These are phyloP conservation scores for Chelon auratus DNA, from an alignment of 2,797 vertebrate species.

Conservation along the genomic window DNA sequence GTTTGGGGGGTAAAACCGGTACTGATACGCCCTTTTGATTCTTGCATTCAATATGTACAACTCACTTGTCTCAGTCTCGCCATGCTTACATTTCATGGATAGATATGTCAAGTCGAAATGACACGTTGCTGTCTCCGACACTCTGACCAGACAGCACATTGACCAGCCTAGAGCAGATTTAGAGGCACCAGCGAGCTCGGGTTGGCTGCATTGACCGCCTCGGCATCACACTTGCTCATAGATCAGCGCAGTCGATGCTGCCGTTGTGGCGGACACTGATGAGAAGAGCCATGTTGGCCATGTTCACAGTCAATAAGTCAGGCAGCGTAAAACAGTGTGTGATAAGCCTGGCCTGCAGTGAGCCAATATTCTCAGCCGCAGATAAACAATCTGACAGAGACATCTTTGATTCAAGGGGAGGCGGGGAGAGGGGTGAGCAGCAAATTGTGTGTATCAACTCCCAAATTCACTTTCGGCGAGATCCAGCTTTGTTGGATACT, in stretches of 20 bases:
- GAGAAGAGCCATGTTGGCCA: slow-evolving; percentile 69
- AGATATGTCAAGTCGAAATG: slow-evolving; percentile 39
- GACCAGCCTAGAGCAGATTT: slow-evolving; percentile 64
- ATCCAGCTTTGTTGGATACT: slow-evolving; percentile 22
- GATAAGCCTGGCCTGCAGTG: slow-evolving; percentile 61
- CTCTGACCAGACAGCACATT: slow-evolving; percentile 28
- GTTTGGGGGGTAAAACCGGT: slow-evolving; percentile 13
- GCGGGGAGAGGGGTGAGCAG: slow-evolving; percentile 45
- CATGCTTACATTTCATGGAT: slow-evolving; percentile 21
- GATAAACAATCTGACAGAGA: slow-evolving; percentile 75
- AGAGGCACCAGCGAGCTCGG: slow-evolving; percentile 47
- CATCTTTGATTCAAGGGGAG: slow-evolving; percentile 59
- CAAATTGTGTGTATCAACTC: slow-evolving; percentile 61
- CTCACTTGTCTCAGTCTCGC: slow-evolving; percentile 9
- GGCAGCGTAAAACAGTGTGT: slow-evolving; percentile 68
- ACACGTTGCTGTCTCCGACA: slow-evolving; percentile 49
- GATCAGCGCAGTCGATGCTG: slow-evolving; percentile 72
- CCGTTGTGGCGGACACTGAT: slow-evolving; percentile 61
- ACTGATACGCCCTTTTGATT: neutral
- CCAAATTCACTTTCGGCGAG: slow-evolving; percentile 30
- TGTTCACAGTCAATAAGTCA: slow-evolving; percentile 77
- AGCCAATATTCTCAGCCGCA: slow-evolving; percentile 58
- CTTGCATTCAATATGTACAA: slow-evolving; percentile 5
- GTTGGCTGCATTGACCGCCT: slow-evolving; percentile 65
- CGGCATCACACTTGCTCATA: slow-evolving; percentile 67